These are phyloP conservation scores for Hypanus sabinus DNA, from an alignment of 2,113 vertebrate species.

Conservation along the genomic window DNA sequence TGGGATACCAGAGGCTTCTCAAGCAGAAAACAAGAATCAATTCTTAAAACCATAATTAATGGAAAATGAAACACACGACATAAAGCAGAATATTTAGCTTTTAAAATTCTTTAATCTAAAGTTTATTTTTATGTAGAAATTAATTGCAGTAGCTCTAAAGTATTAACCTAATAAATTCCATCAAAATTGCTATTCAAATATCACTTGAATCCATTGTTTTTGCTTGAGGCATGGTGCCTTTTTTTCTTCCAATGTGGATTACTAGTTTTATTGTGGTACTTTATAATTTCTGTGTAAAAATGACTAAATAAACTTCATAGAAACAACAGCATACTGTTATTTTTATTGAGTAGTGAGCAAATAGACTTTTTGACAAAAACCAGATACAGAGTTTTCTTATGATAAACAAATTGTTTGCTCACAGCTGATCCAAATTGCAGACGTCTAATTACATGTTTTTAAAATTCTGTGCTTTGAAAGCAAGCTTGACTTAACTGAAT, in stretches of 20 bases:
- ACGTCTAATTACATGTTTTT: background rate
- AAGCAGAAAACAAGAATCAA: background rate
- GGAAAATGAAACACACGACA: background rate
- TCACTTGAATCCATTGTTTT: background rate
- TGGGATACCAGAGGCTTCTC: background rate
- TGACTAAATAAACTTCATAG: background rate
- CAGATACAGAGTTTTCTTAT: background rate
- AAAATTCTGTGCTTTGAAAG: background rate
- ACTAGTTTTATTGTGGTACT: background rate
- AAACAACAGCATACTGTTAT: background rate
- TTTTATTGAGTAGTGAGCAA: background rate
- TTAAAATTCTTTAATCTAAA: background rate
- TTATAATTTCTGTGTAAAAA: background rate
- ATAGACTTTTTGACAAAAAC: background rate
- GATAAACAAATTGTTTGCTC: background rate
- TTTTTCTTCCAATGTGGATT: background rate
- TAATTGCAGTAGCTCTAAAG: background rate
- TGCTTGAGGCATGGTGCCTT: background rate
- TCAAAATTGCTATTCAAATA: background rate
- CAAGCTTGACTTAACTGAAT: background rate
- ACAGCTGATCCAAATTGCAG: background rate
- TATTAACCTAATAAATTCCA: background rate
- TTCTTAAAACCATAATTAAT: background rate
- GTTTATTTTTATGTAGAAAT: background rate
- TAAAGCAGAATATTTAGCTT: background rate